Percentiles rank a stretch among this genome's conserved stretches.
These are phyloP conservation scores for Melieria crassipennis DNA, from an alignment of 2,888 invertebrate genomes.

Conservation along the genomic window DNA sequence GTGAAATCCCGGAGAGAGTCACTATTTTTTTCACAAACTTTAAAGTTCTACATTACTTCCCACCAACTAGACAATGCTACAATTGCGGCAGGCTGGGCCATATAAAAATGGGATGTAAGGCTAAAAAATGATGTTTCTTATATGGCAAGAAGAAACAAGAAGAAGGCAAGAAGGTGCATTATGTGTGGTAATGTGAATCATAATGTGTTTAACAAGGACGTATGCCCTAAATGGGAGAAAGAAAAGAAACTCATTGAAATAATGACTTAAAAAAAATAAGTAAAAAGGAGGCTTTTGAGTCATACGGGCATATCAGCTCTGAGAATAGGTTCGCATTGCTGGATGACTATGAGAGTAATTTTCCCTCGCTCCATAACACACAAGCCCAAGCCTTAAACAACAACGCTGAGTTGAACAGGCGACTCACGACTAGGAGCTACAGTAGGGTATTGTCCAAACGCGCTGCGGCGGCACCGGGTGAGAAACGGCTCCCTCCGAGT, in stretches of 20 bases:
- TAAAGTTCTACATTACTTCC: conserved; percentile 10
- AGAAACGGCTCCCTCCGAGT: neutral
- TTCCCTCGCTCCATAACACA: neutral
- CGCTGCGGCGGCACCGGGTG: neutral
- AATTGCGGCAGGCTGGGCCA: conserved; percentile 11
- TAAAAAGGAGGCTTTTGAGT: no score
- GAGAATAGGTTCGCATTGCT: neutral
- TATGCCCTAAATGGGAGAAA: conserved; percentile 1
- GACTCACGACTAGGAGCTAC: neutral
- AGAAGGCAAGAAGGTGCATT: conserved; percentile 5
- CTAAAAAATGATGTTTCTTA: neutral
- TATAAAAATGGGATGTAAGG: neutral
- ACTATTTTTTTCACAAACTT: neutral
- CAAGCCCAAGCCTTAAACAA: neutral
- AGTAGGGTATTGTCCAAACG: neutral
- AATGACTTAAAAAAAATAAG: neutral
- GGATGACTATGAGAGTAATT: neutral
- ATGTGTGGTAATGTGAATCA: neutral
- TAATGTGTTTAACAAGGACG: neutral
- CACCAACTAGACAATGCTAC: conserved; percentile 8
- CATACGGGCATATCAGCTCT: no score
- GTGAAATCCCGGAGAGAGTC: neutral
- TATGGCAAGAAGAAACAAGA: neutral
- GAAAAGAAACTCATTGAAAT: neutral
- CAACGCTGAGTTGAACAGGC: neutral